Evolutionary conservation across 2,888 invertebrate species (phyloP), one percentile per base, ranked within the genome.

Genomic region (Sipha maydis): DNA sequence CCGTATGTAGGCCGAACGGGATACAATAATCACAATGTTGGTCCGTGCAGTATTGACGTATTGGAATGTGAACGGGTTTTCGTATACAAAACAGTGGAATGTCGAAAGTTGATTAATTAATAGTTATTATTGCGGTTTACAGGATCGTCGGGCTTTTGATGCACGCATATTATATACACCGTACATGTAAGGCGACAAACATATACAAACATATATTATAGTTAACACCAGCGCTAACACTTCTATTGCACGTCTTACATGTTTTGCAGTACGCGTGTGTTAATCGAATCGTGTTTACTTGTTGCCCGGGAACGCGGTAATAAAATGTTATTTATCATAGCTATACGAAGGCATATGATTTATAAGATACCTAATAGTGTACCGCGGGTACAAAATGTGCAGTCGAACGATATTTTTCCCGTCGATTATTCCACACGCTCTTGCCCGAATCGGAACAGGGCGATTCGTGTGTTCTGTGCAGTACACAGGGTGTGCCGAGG

Each of bases 391-490:
- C 11, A 28, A n/a, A n/a, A 69, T 28, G 28, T 67, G 69, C 28
- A 69, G 21, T 67, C 69, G 21, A 21, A 19, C 38, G 25, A 31
- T 78, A 85, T 71, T 85, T 69, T 78, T n/a, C 69, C 48, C 9
- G 77, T 48, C 78, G 78, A 85, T 78, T 69, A 54, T 54, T 85
- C 69, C 34, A 85, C 34, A 78, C 85, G 85, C 78, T 85, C 78
- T 85, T 85, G 69, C 78, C 19, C 54, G 34, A 85, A 34, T 78
- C 85, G 78, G 19, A 85, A 69, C 78, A 31, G 17, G 21, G 41
- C 41, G 77, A 48, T 77, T 67, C 38, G 11, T 76, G 9, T 28
- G 9, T 28, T 28, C 48, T 14, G 48, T 48, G 48, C 11, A 48
- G 14, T 48, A 7, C 21, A 61, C 61, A 61, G 61, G 61, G 61